Evolutionary conservation across 2,797 vertebrate genomes (phyloP), one percentile per base, ranked within the genome.

Genomic region (Loris lydekkerianus): DNA sequence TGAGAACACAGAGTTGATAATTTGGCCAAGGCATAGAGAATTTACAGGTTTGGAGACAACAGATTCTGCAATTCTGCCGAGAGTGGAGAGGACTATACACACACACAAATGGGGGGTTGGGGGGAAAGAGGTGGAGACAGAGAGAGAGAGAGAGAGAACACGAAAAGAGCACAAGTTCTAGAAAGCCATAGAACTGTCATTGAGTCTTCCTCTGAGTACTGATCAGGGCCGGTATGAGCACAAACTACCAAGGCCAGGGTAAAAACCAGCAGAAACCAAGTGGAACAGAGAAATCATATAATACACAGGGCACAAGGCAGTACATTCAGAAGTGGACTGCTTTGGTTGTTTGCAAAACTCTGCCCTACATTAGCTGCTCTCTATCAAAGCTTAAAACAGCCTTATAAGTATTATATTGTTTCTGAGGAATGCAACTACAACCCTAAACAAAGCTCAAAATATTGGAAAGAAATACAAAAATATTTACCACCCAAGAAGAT

Each of bases 391-490:
- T 70, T 83, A 70, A 92, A 93, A 84, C 1, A 56, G 29, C 13
- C 10, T 92, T 73, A 67, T 46, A 72, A 34, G 65, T 34, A 86
- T 86, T 8, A 89, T 20, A 89, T 29, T 87, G 60, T 58, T 94
- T 84, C 21, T 53, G 75, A 80, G 31, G 53, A 43, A 75, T 46
- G 3, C 76, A 93, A 80, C 18, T 87, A 23, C 6, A 76, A 76
- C 25, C 65, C 34, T 58, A 9, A 73, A 83, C 15, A 93, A 58
- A 91, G 27, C 34, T 81, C 8, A 80, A 94, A 93, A 75, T 15
- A 21, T 13, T 73, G 49, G 63, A 70, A 84, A 49, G 20, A 76
- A 58, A 86, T 37, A 67, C 11, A 95, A 91, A 95, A 89, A 77
- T 56, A 75, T 23, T 13, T 23, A 90, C 20, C 4, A 65, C 21